These are phyloP conservation scores for Lepus timidus DNA, from an alignment of 2,113 vertebrate species.

Conservation along the genomic window DNA sequence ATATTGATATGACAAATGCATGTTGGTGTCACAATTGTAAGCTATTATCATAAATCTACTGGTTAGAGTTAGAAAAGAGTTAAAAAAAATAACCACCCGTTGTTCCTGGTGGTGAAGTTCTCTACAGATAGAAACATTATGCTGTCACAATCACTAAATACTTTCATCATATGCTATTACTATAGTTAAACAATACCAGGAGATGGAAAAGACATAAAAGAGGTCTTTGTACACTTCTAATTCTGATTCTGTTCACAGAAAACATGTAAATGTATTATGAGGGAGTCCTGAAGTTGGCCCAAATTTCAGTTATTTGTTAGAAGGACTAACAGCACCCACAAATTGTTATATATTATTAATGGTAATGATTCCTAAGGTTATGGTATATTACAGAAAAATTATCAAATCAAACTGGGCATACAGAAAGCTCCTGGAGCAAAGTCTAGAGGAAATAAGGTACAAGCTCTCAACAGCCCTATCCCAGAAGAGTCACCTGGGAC, in stretches of 20 bases:
- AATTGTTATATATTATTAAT: not conserved
- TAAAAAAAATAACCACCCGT: not conserved
- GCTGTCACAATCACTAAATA: not conserved
- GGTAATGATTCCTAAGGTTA: too few species aligned
- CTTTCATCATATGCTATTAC: too few species aligned
- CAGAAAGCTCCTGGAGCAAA: rapidly evolving
- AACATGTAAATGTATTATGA: not conserved
- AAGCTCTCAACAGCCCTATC: not conserved
- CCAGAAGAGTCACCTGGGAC: not conserved
- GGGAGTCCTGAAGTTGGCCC: not conserved
- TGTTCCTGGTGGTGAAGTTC: not conserved
- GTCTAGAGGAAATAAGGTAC: not conserved
- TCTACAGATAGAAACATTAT: not conserved
- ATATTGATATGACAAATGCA: not conserved
- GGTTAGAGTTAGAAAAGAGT: not conserved
- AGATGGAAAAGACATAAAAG: not conserved
- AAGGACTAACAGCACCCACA: not conserved
- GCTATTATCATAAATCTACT: not conserved
- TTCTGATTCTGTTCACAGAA: not conserved
- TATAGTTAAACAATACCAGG: not conserved
- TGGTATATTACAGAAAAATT: not conserved
- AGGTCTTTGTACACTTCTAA: not conserved
- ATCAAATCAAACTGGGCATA: not conserved
- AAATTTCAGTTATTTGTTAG: not conserved
- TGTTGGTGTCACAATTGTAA: not conserved